A percentile compares a stretch with the other conserved stretches of the same genome.
Evolutionary conservation across 2,113 vertebrate genomes (phyloP).

Genomic region (Brienomyrus brachyistius): DNA sequence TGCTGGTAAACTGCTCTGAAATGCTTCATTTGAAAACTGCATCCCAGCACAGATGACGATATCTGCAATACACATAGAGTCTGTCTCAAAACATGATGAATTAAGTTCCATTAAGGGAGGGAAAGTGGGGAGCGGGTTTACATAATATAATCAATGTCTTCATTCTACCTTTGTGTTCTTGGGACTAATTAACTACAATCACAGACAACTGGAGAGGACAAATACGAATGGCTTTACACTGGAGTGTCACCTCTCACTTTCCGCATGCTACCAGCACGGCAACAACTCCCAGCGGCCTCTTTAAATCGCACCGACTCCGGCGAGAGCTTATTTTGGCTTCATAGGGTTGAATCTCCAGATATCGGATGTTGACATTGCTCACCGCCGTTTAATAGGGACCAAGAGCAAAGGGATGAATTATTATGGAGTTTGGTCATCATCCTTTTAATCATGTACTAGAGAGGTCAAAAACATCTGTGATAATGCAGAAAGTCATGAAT

Average conservation of each 20-base stretch:
- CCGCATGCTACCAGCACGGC: not conserved
- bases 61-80: not conserved
- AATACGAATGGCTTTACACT: conserved; percentile 5
- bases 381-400: not conserved
- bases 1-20: not conserved
- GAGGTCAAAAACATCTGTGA: not conserved
- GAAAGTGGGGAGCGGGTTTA: conserved; percentile 16
- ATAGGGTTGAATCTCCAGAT: not conserved
- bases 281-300: not conserved
- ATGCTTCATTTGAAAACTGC: not conserved
- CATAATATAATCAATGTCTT: conserved; percentile 28
- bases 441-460: not conserved
- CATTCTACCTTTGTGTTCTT: conserved; percentile 16
- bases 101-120: conserved; percentile 19
- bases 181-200: conserved; percentile 24
- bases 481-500: not conserved
- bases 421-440: not conserved
- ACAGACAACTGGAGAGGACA: conserved; percentile 17
- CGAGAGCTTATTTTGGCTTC: not conserved
- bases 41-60: not conserved
- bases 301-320: not conserved
- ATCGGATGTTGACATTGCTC: not conserved
- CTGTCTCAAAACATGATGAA: conserved; percentile 18
- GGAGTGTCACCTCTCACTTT: not conserved
- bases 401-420: conserved; percentile 2